Evolutionary conservation across 2,888 invertebrate genomes (phyloP), one percentile per base, ranked within the genome.

Genomic region (Meiosimyza decipiens): DNA sequence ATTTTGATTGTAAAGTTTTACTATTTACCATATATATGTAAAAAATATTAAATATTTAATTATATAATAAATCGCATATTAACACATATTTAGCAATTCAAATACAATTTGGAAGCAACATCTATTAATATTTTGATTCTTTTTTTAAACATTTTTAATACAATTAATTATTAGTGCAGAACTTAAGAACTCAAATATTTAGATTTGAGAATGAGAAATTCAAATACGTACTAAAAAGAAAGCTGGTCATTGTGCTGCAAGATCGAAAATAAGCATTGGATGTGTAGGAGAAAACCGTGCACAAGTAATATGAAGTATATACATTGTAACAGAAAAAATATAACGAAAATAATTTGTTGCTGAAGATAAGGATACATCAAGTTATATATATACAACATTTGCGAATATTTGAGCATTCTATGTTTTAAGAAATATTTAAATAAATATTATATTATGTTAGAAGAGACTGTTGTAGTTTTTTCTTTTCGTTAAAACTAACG

Each of bases 21-120:
- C 12, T 12, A 57, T 57, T 22, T 57, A 57, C 28, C 40, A 57
- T 13, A 57, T 7, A 22, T 57, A 18, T 57, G 18, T 28, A 57
- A 28, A 28, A 57, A 28, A 55, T 18, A 57, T 57, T 28, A 57
- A 28, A 28, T 28, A 57, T 57, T 22, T 57, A 57, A 57, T 22
- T 15, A 57, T 28, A 57, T 57, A 28, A 57, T 57, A 57, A 57
- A 22, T 9, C 57, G 28, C 57, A 62, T 18, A 47, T 33, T 40
- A n/a, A 47, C 62, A 62, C 33, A 62, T 40, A 16, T 62, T 40
- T 40, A 47, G 47, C 33, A 40, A 62, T 62, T 62, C 47, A 40
- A 62, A 62, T 62, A 3, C 9, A 63, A 63, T 49, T 49, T 47
- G 49, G 16, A 63, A 63, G 40, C 40, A 40, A 40, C 40, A 9